These are phyloP conservation scores for Amblyopsis rosae DNA, from an alignment of 2,113 vertebrate species.

Conservation along the genomic window DNA sequence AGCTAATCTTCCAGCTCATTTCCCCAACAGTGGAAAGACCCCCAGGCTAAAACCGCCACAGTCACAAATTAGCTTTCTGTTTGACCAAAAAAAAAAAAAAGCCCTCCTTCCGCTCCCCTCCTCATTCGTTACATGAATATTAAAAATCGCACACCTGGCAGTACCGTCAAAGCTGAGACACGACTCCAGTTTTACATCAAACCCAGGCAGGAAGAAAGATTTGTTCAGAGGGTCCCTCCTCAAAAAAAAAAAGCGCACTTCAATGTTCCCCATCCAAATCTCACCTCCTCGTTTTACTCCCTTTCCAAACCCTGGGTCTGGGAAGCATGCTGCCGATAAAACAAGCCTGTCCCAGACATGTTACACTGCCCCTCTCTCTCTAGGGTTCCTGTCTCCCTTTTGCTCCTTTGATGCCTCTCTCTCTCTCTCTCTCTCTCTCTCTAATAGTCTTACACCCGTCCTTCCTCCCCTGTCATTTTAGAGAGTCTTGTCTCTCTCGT, in stretches of 20 bases:
- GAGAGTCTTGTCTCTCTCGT: slow-evolving; percentile 65
- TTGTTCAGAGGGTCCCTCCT: slow-evolving; percentile 39
- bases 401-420: slow-evolving; percentile 39
- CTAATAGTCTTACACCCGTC: neutral
- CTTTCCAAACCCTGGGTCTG: slow-evolving; percentile 59
- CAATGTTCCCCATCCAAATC: slow-evolving; percentile 50
- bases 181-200: slow-evolving; percentile 63
- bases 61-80: slow-evolving; percentile 76
- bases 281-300: slow-evolving; percentile 36
- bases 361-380: slow-evolving; percentile 26
- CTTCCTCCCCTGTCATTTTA: slow-evolving; percentile 47
- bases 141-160: slow-evolving; percentile 64
- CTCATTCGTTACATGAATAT: slow-evolving; percentile 70
- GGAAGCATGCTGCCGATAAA: slow-evolving; percentile 58
- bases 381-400: slow-evolving; percentile 22
- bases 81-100: slow-evolving; percentile 71
- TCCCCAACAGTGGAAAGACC: slow-evolving; percentile 68
- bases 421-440: slow-evolving; percentile 1
- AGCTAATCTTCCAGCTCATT: slow-evolving; percentile 74
- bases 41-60: slow-evolving; percentile 68
- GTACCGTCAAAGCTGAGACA: slow-evolving; percentile 64
- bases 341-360: slow-evolving; percentile 39
- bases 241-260: slow-evolving; percentile 53
- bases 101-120: slow-evolving; percentile 49
- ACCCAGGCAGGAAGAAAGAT: slow-evolving; percentile 53